Evolutionary conservation across 2,113 vertebrate genomes (phyloP), one percentile per base, ranked within the genome.

Genomic region (Casuarius casuarius): DNA sequence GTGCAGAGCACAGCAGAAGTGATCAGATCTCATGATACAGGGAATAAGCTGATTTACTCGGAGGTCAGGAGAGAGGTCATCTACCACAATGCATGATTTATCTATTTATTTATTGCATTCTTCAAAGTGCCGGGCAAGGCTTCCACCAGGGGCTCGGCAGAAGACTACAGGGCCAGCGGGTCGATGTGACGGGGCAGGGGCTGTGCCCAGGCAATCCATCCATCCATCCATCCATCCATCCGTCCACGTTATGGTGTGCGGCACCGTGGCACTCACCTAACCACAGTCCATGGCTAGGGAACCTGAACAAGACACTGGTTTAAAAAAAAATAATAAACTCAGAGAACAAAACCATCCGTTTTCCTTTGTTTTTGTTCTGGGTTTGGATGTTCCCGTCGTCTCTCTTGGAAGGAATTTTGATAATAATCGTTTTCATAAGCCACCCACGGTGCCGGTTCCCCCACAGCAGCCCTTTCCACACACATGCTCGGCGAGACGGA

Each of bases 181-280:
- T 7, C 0, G 8, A 16, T 23, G 46, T 5, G 51, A 19, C 0
- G 56, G 73, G 48, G 49, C 68, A 94, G 22, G 51, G 22, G 44
- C 33, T 21, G 35, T 22, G 62, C 42, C 75, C 8, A 1, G 67
- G 56, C 68, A n/a, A 59, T 42, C 48, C 38, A 42, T 46, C 65
- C 74, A 22, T 40, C 31, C 28, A 13, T 40, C 51, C 51, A 12
- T 58, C 54, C 54, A 29, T 56, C 26, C 54, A 26, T 56, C 54
- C 54, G 10, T 42, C 33, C 75, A 25, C 15, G 25, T 51, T 0
- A 7, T 2, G 4, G 9, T 12, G 29, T 44, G 40, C 17, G n/a
- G 54, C 85, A 35, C n/a, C 21, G 1, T 12, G 52, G 44, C 46
- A 9, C 20, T 10, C 0, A 0, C 52, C 80, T 35, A n/a, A 0